Conservation (phyloP, 2,113 vertebrate species). For the Puntigrus tetrazona region DNA sequence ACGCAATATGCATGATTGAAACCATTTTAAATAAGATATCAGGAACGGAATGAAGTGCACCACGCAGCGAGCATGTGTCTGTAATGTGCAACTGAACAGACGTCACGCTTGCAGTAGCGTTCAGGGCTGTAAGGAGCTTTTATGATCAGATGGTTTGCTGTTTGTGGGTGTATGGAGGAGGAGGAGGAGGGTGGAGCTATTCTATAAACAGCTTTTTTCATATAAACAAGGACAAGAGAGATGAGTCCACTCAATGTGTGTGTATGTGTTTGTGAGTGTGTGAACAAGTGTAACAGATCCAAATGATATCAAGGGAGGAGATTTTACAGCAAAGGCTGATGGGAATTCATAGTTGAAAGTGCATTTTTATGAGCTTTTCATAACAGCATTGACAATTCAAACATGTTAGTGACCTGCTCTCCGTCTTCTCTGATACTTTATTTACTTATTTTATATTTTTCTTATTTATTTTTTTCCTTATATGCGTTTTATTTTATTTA, state of each 20-base stretch:
- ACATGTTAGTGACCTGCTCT: neutral
- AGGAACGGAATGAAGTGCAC: neutral
- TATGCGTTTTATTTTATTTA: neutral
- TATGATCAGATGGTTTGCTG: constrained; percentile 49
- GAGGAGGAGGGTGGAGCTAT: constrained; percentile 53
- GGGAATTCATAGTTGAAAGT: neutral
- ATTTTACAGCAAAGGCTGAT: neutral
- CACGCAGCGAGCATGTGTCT: neutral
- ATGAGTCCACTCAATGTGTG: constrained; percentile 33
- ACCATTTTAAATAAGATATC: neutral
- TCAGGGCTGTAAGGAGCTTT: constrained; percentile 43
- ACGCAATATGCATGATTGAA: neutral
- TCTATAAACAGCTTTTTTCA: constrained; percentile 52
- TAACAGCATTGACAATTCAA: neutral
- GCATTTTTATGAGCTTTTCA: neutral
- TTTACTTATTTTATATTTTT: neutral
- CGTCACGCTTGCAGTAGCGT: neutral
- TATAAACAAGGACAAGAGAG: constrained; percentile 36
- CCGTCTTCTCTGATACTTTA: neutral
- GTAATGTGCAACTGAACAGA: neutral
- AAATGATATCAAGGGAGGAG: neutral
- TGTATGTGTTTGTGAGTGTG: neutral
- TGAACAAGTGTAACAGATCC: neutral
- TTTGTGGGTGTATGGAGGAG: constrained; percentile 46
- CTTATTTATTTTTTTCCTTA: neutral